phyloP scores from a whole-genome alignment of 2,113 vertebrate species.

The Sinocyclocheilus anophthalmus region DNA sequence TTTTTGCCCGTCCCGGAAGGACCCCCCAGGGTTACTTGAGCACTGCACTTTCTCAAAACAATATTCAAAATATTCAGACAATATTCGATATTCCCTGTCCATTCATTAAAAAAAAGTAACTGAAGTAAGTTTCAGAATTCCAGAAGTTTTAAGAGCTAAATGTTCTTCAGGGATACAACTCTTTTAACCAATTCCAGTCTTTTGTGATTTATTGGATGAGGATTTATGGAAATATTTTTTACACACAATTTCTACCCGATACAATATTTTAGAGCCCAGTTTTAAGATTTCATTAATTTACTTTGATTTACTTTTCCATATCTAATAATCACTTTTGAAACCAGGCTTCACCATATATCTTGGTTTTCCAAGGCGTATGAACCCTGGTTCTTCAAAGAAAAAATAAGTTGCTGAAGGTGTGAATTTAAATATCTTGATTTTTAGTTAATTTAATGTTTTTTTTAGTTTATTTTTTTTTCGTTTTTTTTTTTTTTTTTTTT shows the following conservation, averaged over 20 bases:
- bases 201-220: not conserved
- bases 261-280: too few species aligned
- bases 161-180: not conserved
- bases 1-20: not conserved
- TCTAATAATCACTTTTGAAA: too few species aligned
- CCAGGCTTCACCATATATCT: too few species aligned
- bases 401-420: not conserved
- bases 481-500: too few species aligned
- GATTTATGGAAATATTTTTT: too few species aligned
- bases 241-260: too few species aligned
- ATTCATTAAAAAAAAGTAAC: not conserved
- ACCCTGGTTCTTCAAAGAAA: too few species aligned
- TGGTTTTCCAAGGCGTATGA: too few species aligned
- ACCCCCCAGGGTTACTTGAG: not conserved
- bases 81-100: not conserved
- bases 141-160: not conserved
- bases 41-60: too few species aligned
- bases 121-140: not conserved
- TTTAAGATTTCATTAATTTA: too few species aligned
- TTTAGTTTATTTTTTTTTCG: too few species aligned
- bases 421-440: not conserved
- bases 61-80: not conserved
- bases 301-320: too few species aligned
- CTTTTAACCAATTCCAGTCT: not conserved
- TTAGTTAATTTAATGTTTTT: not conserved